Conservation (phyloP, 2,888 invertebrate genomes). For the Agrochola lychnidis region DNA sequence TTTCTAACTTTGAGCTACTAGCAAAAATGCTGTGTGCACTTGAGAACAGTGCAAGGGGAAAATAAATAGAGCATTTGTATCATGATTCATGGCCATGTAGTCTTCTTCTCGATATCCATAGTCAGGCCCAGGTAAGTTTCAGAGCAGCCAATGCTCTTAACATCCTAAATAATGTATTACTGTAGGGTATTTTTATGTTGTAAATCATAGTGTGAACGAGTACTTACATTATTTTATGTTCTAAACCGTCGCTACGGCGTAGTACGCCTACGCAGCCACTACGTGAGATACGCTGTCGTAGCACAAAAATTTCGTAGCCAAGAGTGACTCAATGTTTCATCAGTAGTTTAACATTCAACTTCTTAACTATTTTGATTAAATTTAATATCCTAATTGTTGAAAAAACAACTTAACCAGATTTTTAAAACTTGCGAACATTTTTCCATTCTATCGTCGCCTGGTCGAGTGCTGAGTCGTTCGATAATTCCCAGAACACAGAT, state of each 20-base stretch:
- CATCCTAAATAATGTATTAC: constrained; percentile 7
- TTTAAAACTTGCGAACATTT: background rate
- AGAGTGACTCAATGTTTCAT: too few species aligned
- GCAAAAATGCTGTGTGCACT: background rate
- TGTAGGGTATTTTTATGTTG: too few species aligned
- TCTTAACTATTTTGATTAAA: too few species aligned
- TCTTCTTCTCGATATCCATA: background rate
- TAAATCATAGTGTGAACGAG: background rate
- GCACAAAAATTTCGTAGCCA: background rate
- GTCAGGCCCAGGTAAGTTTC: background rate
- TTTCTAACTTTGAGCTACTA: constrained; percentile 6
- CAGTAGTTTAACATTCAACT: too few species aligned
- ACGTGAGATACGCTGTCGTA: background rate
- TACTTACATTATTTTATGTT: background rate
- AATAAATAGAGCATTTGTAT: background rate
- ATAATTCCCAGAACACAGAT: background rate
- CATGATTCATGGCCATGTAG: background rate
- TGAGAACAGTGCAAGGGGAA: background rate
- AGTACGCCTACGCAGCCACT: too few species aligned
- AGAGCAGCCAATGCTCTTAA: background rate
- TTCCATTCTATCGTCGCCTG: background rate
- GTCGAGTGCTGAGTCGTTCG: background rate
- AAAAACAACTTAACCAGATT: background rate
- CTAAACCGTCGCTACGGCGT: background rate
- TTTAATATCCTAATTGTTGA: too few species aligned